Conservation (phyloP, 2,888 invertebrate genomes). For the Allolobophora icterica region DNA sequence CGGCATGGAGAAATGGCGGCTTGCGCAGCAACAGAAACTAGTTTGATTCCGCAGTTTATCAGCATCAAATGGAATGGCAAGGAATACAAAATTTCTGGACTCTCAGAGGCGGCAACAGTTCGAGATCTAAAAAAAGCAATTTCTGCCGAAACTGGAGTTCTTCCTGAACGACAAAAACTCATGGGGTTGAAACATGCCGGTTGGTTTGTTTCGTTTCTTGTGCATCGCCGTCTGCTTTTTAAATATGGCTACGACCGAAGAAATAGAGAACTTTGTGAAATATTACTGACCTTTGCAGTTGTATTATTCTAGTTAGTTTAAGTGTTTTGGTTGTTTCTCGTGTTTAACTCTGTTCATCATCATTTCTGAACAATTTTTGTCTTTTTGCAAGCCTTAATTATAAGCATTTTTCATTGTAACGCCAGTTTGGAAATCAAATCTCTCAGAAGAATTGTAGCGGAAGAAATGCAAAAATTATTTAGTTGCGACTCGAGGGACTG, state of each 20-base stretch:
- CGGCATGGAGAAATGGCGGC: conserved; percentile 7
- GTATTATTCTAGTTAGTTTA: no score
- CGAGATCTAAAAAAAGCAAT: conserved; percentile 82
- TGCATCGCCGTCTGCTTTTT: conserved; percentile 19
- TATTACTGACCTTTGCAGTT: not conserved
- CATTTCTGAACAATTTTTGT: no score
- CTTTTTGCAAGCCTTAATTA: not conserved
- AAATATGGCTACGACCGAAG: no score
- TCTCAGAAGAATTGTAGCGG: no score
- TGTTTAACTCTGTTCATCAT: not conserved
- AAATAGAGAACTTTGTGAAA: not conserved
- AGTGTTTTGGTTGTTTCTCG: not conserved
- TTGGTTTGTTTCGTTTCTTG: not conserved
- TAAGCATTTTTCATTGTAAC: no score
- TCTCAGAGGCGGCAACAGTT: conserved; percentile 81
- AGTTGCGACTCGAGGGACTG: not conserved
- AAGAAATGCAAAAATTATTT: no score
- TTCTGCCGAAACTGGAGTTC: conserved; percentile 84
- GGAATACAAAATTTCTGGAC: conserved; percentile 80
- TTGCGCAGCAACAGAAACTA: not conserved
- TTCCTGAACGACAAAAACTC: conserved; percentile 90
- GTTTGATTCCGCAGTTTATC: conserved; percentile 60
- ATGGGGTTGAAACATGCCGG: conserved; percentile 91
- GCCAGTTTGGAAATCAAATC: no score
- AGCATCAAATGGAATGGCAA: conserved; percentile 92